Percentiles rank a stretch among this genome's conserved stretches.
Conservation (phyloP, 2,113 vertebrate genomes). For the Butastur rufipennis region DNA sequence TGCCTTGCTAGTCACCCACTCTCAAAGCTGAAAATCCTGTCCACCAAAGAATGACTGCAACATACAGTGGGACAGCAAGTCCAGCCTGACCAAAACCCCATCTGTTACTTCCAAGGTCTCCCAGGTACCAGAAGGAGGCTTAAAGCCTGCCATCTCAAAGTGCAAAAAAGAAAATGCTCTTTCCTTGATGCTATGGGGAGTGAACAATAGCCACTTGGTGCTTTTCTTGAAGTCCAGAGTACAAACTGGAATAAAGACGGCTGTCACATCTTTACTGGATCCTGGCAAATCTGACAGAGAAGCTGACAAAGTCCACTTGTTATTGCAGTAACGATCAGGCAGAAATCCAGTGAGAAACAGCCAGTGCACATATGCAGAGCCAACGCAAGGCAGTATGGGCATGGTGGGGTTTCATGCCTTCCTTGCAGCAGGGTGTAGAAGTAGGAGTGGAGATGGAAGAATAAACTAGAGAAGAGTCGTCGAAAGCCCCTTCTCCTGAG, state of each 20-base stretch:
- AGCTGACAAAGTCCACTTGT: background rate
- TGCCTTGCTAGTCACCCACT: background rate
- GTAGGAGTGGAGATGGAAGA: background rate
- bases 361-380: background rate
- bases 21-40: background rate
- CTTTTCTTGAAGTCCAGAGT: background rate
- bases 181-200: background rate
- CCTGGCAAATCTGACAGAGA: background rate
- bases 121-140: background rate
- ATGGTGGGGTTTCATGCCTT: background rate
- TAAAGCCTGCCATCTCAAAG: background rate
- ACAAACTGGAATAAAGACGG: background rate
- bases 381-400: background rate
- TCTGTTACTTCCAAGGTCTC: background rate
- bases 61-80: background rate
- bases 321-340: background rate
- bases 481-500: background rate
- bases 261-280: background rate
- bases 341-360: background rate
- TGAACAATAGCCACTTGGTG: background rate
- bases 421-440: background rate
- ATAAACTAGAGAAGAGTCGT: background rate
- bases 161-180: background rate
- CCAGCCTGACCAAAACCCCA: background rate
- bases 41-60: accelerated